These are phyloP conservation scores for Coenobita brevimanus DNA, from an alignment of 1,140 invertebrate genomes.

Conservation along the genomic window DNA sequence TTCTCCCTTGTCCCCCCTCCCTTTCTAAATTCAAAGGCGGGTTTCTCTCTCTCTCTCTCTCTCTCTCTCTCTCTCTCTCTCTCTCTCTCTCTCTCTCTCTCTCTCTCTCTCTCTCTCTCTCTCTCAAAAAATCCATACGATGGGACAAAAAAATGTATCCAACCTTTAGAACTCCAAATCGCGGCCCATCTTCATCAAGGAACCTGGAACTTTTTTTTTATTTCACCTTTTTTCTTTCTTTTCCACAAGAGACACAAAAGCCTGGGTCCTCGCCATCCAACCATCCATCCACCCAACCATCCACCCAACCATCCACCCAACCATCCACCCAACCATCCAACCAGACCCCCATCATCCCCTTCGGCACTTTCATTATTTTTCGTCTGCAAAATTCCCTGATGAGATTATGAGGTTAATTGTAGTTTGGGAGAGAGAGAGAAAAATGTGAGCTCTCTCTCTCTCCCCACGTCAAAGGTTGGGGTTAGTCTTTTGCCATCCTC, in stretches of 20 bases:
- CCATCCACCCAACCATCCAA: no score
- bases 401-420: conserved; percentile 67
- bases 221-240: not conserved
- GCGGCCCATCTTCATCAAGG: conserved; percentile 55
- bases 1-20: not conserved
- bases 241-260: conserved; percentile 38
- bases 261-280: conserved; percentile 19
- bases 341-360: conserved; percentile 24
- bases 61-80: conserved; percentile 22
- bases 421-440: conserved; percentile 53
- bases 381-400: conserved; percentile 61
- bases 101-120: conserved; percentile 21
- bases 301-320: no score
- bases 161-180: conserved; percentile 61
- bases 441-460: not conserved
- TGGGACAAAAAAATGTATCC: conserved; percentile 28
- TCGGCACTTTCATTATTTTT: conserved; percentile 63
- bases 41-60: not conserved
- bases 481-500: conserved; percentile 38
- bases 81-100: conserved; percentile 29
- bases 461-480: conserved; percentile 57
- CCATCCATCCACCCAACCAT: no score
- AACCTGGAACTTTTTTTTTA: not conserved
- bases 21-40: not conserved
- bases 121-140: not conserved